These are phyloP conservation scores for Sebastes nivosus DNA, from an alignment of 2,797 vertebrate species.

Conservation along the genomic window DNA sequence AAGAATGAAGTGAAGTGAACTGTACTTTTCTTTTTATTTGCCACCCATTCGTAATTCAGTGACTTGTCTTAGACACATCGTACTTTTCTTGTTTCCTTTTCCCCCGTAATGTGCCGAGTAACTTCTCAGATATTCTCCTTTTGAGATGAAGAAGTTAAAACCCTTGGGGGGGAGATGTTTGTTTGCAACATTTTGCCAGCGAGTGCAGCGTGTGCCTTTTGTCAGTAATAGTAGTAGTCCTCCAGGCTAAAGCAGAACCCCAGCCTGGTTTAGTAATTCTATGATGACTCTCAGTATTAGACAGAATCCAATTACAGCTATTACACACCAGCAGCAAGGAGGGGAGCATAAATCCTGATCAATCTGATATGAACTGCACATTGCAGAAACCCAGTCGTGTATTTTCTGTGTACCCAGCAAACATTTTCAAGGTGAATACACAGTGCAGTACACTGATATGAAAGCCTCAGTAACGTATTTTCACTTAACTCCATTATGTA, in stretches of 20 bases:
- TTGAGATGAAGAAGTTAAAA: neutral
- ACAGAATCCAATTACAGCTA: conserved; percentile 42
- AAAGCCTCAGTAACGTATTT: neutral
- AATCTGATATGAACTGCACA: conserved; percentile 1
- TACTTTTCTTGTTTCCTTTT: neutral
- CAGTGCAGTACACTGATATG: neutral
- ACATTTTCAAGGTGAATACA: neutral
- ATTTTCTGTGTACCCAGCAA: neutral
- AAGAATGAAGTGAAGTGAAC: neutral
- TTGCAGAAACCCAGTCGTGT: neutral
- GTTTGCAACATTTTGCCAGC: neutral
- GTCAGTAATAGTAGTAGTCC: neutral
- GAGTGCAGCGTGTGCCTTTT: neutral
- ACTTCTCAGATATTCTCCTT: neutral
- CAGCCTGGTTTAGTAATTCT: conserved; percentile 22
- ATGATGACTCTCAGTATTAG: conserved; percentile 13
- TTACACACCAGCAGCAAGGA: conserved; percentile 22
- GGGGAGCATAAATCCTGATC: conserved; percentile 6
- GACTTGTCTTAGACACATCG: no score
- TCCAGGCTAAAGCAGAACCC: neutral
- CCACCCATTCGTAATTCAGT: no score
- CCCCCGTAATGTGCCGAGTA: neutral
- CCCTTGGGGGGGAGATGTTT: neutral
- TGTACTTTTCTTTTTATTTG: neutral
- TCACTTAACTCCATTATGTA: neutral